phyloP scores from a whole-genome alignment of 2,797 vertebrate genomes.

The Dallia pectoralis region DNA sequence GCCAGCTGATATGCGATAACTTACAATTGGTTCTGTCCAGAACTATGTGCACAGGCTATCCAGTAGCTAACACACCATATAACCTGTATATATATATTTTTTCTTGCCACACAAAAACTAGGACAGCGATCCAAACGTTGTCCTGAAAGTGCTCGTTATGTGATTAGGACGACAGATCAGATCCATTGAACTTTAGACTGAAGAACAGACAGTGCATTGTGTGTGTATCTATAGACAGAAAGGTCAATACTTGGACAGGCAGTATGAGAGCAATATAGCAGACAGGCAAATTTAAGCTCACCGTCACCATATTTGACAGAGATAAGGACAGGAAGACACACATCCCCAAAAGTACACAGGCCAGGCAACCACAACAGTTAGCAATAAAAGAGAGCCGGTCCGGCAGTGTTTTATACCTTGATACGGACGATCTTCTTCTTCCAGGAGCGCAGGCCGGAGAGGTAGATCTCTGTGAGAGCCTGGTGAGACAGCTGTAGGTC shows the following conservation, averaged over 20 bases:
- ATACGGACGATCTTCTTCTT: conserved; percentile 74
- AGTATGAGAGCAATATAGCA: background rate
- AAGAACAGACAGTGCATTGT: too few species aligned
- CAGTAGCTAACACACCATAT: too few species aligned
- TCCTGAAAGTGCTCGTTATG: too few species aligned
- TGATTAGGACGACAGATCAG: too few species aligned
- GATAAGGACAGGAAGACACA: background rate
- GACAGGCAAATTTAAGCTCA: background rate
- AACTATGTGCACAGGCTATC: too few species aligned
- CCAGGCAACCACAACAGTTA: background rate
- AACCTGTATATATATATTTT: too few species aligned
- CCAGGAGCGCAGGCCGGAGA: conserved; percentile 78
- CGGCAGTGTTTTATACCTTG: conserved; percentile 61
- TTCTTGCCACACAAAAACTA: too few species aligned
- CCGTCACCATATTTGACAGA: background rate
- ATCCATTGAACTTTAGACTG: too few species aligned
- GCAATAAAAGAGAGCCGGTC: background rate
- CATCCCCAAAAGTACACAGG: too few species aligned
- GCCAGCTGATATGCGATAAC: too few species aligned
- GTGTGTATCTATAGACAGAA: background rate
- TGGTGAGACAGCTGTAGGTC: conserved; percentile 78
- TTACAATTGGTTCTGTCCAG: too few species aligned
- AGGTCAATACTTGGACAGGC: background rate
- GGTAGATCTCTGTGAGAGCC: conserved; percentile 79
- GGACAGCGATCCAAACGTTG: too few species aligned